Percentiles rank a stretch among this genome's conserved stretches.
phyloP scores from a whole-genome alignment of 2,113 vertebrate genomes.

The Rhabdornis inornatus region DNA sequence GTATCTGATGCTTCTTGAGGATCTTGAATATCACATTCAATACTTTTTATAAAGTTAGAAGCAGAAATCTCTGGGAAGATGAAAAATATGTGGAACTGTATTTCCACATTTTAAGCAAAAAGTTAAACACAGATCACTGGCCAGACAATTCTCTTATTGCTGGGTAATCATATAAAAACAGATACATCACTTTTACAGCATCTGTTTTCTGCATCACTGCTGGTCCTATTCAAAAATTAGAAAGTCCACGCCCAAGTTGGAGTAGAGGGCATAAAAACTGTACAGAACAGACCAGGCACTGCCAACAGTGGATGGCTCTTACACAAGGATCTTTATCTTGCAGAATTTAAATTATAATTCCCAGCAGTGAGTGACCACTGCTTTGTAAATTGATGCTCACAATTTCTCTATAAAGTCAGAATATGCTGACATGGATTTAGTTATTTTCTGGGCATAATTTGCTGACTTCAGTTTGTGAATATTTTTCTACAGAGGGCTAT shows the following conservation, averaged over 20 bases:
- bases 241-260: background rate
- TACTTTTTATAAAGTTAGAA: background rate
- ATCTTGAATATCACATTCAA: background rate
- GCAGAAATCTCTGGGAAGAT: background rate
- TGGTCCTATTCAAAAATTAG: background rate
- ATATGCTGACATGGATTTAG: background rate
- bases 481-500: background rate
- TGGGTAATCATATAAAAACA: background rate
- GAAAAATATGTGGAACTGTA: background rate
- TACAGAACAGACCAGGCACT: background rate
- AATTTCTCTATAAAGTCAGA: background rate
- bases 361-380: background rate
- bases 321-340: background rate
- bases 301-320: fast-evolving
- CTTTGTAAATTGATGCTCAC: background rate
- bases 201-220: background rate
- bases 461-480: background rate
- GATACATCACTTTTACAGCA: background rate
- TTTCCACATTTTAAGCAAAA: background rate
- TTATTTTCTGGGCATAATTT: background rate
- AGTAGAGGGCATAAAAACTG: background rate
- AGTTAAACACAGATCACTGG: background rate
- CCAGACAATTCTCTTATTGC: background rate
- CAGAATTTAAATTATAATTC: background rate
- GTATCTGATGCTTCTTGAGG: background rate